Base-by-base conservation (phyloP, 2,888 invertebrate species). In the Furcula furcula region DNA sequence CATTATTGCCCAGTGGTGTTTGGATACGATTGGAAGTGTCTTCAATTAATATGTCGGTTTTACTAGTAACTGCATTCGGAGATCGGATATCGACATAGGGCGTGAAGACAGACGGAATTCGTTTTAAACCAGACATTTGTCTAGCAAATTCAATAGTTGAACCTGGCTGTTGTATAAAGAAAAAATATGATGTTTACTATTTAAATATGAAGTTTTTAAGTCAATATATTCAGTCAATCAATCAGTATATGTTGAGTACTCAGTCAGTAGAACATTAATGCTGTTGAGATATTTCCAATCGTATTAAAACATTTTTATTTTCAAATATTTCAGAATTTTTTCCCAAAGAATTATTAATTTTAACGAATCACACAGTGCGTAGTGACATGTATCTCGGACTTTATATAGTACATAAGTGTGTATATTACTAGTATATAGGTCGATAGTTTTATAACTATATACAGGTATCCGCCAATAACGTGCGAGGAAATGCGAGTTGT, bases 361-460 rank as follows among this genome's bases (percentile, higher is more conserved):
- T 32, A 43, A 50, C 35, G 46, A 42, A 39, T 41, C 36, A 32
- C 20, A 65, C 76, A 75, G 82, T 77, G 83, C 76, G 77, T 72
- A 76, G 82, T 74, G 76, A 65, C 56, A 41, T 47, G 45, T 39
- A 62, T 57, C 51, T 65, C 60, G 78, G 77, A 80, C 78, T 72
- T 52, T 47, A 36, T 69, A 67, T 54, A 19, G 19, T 55, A 34
- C 28, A 29, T 76, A 75, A 77, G 76, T 66, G 76, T 79, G 77
- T 78, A 79, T 76, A 77, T 68, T 76, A 56, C 43, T 76, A 77
- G 74, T 31, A 38, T 32, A 57, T 75, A 77, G 68, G 55, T n/a
- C 34, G 36, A 67, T 74, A 77, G 71, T 76, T 77, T 75, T 80
- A 63, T 74, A n/a, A n/a, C n/a, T n/a, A n/a, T n/a, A n/a, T n/a